Evolutionary conservation across 2,797 vertebrate species (phyloP).

Genomic region (Eleutherodactylus coqui): DNA sequence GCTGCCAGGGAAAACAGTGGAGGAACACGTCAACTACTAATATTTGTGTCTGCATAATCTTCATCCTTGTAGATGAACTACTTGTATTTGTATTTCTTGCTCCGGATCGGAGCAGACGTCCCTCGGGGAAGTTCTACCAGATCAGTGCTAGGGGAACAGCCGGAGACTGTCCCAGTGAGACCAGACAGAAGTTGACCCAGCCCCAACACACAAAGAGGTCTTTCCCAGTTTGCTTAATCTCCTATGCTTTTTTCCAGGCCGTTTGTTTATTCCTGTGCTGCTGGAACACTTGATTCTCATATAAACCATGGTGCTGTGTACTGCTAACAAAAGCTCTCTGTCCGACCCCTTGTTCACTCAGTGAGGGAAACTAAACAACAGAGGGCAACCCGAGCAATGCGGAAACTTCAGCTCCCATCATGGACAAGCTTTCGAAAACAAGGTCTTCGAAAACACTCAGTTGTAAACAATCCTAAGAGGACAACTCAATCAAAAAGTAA

Average conservation of each 20-base stretch:
- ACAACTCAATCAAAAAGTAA: background rate
- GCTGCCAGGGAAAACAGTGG: constrained; percentile 29
- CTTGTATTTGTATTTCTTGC: background rate
- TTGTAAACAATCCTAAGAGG: background rate
- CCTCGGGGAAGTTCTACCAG: constrained; percentile 16
- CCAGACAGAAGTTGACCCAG: constrained; percentile 54
- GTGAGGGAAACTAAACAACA: background rate
- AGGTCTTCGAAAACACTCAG: background rate
- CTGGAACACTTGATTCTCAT: constrained; percentile 52
- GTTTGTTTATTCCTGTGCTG: constrained; percentile 54
- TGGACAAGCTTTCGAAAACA: background rate
- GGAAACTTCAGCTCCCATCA: background rate
- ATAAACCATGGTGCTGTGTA: constrained; percentile 37
- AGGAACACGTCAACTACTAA: constrained; percentile 24
- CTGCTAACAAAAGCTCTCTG: constrained; percentile 59
- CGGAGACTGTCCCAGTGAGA: constrained; percentile 39
- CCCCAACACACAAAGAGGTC: constrained; percentile 51
- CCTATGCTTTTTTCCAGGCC: constrained; percentile 31
- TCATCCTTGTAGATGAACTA: background rate
- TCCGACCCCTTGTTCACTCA: constrained; percentile 26
- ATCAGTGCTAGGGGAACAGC: constrained; percentile 10
- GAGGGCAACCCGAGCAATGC: background rate
- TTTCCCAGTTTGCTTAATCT: constrained; percentile 61
- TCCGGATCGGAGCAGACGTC: background rate
- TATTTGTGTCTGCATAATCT: constrained; percentile 14